A percentile compares a stretch with the other conserved stretches of the same genome.
Conservation (phyloP, 2,797 vertebrate species). For the Esox lucius region DNA sequence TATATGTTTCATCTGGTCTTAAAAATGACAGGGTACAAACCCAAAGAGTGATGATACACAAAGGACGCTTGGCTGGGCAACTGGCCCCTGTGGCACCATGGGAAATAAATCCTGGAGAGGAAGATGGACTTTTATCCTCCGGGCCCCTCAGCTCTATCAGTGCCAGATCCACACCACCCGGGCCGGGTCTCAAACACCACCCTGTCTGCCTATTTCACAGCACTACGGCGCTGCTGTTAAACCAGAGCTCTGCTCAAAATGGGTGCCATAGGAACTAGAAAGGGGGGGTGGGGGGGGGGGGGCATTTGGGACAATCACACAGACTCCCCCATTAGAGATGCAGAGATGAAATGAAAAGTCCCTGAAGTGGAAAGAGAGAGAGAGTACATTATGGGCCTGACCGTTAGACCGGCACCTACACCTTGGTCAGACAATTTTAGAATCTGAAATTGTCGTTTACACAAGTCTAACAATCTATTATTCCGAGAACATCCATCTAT, state of each 20-base stretch:
- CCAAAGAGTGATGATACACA: neutral
- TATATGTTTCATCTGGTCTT: neutral
- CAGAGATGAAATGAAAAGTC: neutral
- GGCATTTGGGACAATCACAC: neutral
- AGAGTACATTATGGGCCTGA: neutral
- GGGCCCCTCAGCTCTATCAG: neutral
- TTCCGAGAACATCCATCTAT: neutral
- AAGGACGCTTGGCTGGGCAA: neutral
- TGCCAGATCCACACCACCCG: neutral
- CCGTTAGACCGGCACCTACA: neutral
- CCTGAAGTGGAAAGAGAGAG: slow-evolving; percentile 4
- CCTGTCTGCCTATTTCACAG: neutral
- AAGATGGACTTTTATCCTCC: neutral
- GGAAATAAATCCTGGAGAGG: neutral
- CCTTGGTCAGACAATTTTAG: neutral
- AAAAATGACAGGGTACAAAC: neutral
- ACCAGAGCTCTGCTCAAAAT: neutral
- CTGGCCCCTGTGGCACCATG: neutral
- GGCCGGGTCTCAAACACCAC: neutral
- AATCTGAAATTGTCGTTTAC: neutral
- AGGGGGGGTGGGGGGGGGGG: too few relatives aligned
- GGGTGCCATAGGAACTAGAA: neutral
- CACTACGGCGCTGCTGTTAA: neutral
- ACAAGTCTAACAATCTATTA: neutral
- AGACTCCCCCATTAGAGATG: neutral